Percentiles rank a stretch among this genome's conserved stretches.
phyloP scores from a whole-genome alignment of 2,888 invertebrate genomes.

The Campoletis raptor region DNA sequence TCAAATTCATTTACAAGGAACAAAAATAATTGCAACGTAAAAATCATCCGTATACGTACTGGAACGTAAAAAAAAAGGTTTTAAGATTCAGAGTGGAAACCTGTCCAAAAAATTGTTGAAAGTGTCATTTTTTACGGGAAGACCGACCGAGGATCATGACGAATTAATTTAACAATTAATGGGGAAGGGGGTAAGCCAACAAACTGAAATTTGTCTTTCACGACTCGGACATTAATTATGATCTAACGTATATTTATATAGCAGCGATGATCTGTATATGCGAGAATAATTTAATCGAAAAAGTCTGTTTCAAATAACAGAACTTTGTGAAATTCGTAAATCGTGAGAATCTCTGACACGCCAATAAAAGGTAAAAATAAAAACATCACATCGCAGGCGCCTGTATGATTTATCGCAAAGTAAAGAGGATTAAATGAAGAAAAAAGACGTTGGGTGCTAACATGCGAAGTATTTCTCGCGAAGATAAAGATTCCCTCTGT shows the following conservation, averaged over 20 bases:
- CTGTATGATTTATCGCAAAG: conserved; percentile 33
- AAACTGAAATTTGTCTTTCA: background rate
- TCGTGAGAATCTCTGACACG: conserved; percentile 28
- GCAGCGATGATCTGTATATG: background rate
- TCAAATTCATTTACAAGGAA: background rate
- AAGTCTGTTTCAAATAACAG: background rate
- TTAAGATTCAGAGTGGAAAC: too few relatives aligned
- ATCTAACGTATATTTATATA: background rate
- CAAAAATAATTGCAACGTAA: background rate
- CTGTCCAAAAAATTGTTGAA: too few relatives aligned
- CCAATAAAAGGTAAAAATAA: conserved; percentile 21
- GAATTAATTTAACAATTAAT: too few relatives aligned
- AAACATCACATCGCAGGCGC: background rate
- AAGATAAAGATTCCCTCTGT: conserved; percentile 26
- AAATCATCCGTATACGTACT: too few relatives aligned
- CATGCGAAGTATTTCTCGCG: conserved; percentile 3
- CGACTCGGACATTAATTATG: background rate
- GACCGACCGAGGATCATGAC: background rate
- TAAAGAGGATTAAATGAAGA: conserved; percentile 49
- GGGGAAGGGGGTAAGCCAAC: too few relatives aligned
- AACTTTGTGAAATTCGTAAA: conserved; percentile 22
- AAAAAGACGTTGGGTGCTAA: conserved; percentile 18
- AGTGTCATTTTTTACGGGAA: too few relatives aligned
- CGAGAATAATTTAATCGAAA: background rate
- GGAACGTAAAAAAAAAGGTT: too few relatives aligned